Conservation (phyloP, 2,888 invertebrate genomes). For the Aleiodes alternator region DNA sequence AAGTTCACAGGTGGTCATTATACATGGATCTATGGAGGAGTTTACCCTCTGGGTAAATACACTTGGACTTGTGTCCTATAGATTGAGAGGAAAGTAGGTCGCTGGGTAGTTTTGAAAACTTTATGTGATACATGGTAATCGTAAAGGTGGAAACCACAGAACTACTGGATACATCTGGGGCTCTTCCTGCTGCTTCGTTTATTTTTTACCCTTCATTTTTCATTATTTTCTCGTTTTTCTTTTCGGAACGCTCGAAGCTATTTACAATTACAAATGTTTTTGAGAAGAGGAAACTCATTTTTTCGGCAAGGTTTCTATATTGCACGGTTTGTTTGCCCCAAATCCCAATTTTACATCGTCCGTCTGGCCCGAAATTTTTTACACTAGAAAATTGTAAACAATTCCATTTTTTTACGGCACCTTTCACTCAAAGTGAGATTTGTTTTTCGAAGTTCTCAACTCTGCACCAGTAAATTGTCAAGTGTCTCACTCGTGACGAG, state of each 20-base stretch:
- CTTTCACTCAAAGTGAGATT: too few relatives aligned
- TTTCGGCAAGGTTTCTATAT: too few relatives aligned
- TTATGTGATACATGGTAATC: slow-evolving; percentile 57
- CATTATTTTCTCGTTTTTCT: too few relatives aligned
- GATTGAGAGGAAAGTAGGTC: slow-evolving; percentile 59
- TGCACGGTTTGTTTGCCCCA: too few relatives aligned
- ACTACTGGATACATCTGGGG: slow-evolving; percentile 23
- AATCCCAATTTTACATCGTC: too few relatives aligned
- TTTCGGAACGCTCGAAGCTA: slow-evolving; percentile 12
- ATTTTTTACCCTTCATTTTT: not conserved
- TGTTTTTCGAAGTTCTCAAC: too few relatives aligned
- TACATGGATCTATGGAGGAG: slow-evolving; percentile 26
- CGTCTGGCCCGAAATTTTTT: too few relatives aligned
- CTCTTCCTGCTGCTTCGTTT: not conserved
- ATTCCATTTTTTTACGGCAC: too few relatives aligned
- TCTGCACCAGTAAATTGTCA: too few relatives aligned
- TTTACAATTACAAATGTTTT: slow-evolving; percentile 26
- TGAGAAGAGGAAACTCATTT: not conserved
- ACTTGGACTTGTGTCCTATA: slow-evolving; percentile 50
- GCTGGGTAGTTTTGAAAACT: slow-evolving; percentile 60
- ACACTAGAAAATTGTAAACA: too few relatives aligned
- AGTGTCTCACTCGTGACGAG: too few relatives aligned
- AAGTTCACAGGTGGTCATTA: slow-evolving; percentile 20
- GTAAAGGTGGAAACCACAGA: slow-evolving; percentile 36
- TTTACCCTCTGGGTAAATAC: slow-evolving; percentile 46